Base-by-base conservation (phyloP, 2,797 vertebrate genomes). In the Sebastes matsubarae region DNA sequence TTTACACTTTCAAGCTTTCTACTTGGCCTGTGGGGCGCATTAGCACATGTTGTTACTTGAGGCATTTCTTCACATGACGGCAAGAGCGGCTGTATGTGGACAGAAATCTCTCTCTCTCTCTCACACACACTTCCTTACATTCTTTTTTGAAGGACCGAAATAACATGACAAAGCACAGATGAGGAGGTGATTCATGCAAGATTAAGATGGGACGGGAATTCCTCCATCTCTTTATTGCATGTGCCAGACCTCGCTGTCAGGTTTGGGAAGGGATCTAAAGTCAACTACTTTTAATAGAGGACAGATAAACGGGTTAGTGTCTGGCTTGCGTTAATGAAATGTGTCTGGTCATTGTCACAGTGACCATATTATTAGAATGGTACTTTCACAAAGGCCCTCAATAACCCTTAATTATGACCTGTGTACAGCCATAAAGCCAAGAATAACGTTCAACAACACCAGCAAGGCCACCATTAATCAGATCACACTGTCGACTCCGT, bases 241-340 rank as follows among this genome's bases (percentile, higher is more conserved):
- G 63, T 81, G 83, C 80, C 85, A 91, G 77, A 46, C 18, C 32
- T 64, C 60, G 61, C 72, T 72, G 75, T 86, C 74, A 88, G 54
- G 71, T 79, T 83, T 80, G 66, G 87, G 73, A 92, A 83, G 60
- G 60, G 77, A 92, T 92, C 63, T 85, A 74, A 91, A 77, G 73
- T 76, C 66, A 71, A 64, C 68, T 74, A 52, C 79, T 72, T 87
- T 88, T 87, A 89, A 88, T 72, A 75, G 76, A 88, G 80, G 64
- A 82, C 76, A 91, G 84, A 91, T 81, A 80, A 87, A 91, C 24
- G 66, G 68, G 67, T 84, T 73, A 42, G 84, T 80, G 89, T 91
- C 93, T 94, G 93, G 90, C 82, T 93, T 90, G 55, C 79, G 66
- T 95, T 89, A 88, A 88, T 88, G 75, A 90, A 87, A 82, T 58